phyloP scores from a whole-genome alignment of 2,888 invertebrate species.

The Hecatera dysodea region DNA sequence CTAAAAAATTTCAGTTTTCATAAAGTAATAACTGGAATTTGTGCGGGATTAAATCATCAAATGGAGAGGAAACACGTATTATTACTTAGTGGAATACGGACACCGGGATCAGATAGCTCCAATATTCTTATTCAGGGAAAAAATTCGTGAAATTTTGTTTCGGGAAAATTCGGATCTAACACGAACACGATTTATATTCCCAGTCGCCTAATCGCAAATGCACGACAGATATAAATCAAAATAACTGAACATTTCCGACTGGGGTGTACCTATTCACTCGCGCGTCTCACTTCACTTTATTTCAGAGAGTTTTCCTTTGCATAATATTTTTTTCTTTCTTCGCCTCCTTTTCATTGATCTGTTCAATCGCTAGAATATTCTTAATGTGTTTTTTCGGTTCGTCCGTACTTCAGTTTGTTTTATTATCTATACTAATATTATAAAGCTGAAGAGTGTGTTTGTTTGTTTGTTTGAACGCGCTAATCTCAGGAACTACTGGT shows the following conservation, averaged over 20 bases:
- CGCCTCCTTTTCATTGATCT: constrained; percentile 79
- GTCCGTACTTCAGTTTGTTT: constrained; percentile 64
- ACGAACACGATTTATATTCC: constrained; percentile 51
- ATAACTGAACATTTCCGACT: constrained; percentile 80
- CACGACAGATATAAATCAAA: constrained; percentile 76
- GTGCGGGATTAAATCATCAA: constrained; percentile 52
- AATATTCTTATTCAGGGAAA: constrained; percentile 28
- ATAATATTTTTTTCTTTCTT: constrained; percentile 69
- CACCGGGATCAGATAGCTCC: constrained; percentile 15
- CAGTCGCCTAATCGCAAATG: constrained; percentile 60
- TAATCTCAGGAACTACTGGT: too few species aligned
- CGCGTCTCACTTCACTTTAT: constrained; percentile 73
- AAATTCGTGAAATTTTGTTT: constrained; percentile 46
- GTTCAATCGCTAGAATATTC: constrained; percentile 81
- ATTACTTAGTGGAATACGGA: constrained; percentile 26
- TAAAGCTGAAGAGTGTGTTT: too few species aligned
- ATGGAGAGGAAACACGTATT: constrained; percentile 43
- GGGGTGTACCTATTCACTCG: constrained; percentile 76
- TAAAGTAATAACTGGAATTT: constrained; percentile 48
- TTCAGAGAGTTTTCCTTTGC: constrained; percentile 64
- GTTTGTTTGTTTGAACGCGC: too few species aligned
- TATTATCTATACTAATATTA: too few species aligned
- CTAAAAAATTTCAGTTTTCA: constrained; percentile 46
- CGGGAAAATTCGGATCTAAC: constrained; percentile 38
- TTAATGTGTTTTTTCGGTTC: constrained; percentile 75